Conservation (phyloP, 1,140 invertebrate genomes). For the Phortica variegata region DNA sequence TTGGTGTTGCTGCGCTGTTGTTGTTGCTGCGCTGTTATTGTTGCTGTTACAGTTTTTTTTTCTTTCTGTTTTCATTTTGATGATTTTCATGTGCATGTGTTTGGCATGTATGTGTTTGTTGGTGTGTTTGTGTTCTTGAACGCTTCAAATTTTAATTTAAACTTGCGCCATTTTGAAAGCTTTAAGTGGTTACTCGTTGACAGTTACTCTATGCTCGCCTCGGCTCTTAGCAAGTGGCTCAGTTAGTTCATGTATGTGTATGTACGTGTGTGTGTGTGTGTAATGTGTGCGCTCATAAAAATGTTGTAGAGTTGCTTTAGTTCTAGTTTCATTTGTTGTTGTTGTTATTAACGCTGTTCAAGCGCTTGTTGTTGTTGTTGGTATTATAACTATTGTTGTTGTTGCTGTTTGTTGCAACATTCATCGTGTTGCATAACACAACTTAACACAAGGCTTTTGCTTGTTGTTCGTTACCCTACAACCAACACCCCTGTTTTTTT, state of each 20-base stretch:
- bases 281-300: too few species aligned
- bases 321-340: slow-evolving; percentile 1
- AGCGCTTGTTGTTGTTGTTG: slow-evolving; percentile 22
- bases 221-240: slow-evolving; percentile 19
- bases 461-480: slow-evolving; percentile 40
- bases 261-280: too few species aligned
- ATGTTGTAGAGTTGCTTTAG: slow-evolving; percentile 25
- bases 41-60: slow-evolving; percentile 13
- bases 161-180: slow-evolving; percentile 54
- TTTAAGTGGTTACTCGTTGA: slow-evolving; percentile 55
- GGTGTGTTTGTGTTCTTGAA: slow-evolving; percentile 22
- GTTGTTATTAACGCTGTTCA: slow-evolving; percentile 46
- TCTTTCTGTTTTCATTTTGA: too few species aligned
- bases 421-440: too few species aligned
- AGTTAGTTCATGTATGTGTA: too few species aligned
- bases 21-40: slow-evolving; percentile 9
- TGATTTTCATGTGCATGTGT: too few species aligned
- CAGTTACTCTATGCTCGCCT: slow-evolving; percentile 45
- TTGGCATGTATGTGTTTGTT: not conserved
- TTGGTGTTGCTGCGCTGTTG: slow-evolving; percentile 14
- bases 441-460: too few species aligned
- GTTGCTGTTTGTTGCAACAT: slow-evolving; percentile 17
- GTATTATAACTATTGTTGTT: slow-evolving; percentile 21
- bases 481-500: too few species aligned
- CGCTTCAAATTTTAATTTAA: slow-evolving; percentile 55